phyloP scores from a whole-genome alignment of 2,888 invertebrate genomes.

The Phorcus lineatus region DNA sequence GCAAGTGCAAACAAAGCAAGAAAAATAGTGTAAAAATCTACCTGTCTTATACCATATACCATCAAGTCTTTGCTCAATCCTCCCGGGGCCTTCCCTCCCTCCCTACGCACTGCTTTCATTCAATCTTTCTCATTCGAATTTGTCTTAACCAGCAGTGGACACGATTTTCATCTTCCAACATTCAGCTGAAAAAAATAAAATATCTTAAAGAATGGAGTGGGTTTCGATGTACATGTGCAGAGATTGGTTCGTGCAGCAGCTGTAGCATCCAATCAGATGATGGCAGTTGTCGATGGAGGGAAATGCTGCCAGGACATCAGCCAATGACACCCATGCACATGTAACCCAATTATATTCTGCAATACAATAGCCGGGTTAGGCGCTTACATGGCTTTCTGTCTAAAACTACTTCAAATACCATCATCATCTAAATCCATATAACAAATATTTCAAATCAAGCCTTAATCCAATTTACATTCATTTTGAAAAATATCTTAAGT shows the following conservation, averaged over 20 bases:
- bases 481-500: no score
- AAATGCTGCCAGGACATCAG: not conserved
- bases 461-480: no score
- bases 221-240: not conserved
- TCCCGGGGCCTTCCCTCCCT: not conserved
- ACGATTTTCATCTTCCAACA: slow-evolving; percentile 10
- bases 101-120: slow-evolving; percentile 9
- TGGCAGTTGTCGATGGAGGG: not conserved
- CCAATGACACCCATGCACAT: not conserved
- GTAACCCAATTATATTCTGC: not conserved
- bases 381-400: no score
- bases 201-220: not conserved
- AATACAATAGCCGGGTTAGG: no score
- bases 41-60: slow-evolving; percentile 2
- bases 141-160: slow-evolving; percentile 12
- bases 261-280: not conserved
- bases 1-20: not conserved
- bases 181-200: slow-evolving; percentile 11
- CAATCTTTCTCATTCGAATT: slow-evolving; percentile 8
- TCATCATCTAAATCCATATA: no score
- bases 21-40: not conserved
- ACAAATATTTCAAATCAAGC: no score
- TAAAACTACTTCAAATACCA: no score
- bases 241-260: not conserved
- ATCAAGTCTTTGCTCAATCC: not conserved